Evolutionary conservation across 2,888 invertebrate genomes (phyloP), one percentile per base, ranked within the genome.

Genomic region (Ischnura elegans): DNA sequence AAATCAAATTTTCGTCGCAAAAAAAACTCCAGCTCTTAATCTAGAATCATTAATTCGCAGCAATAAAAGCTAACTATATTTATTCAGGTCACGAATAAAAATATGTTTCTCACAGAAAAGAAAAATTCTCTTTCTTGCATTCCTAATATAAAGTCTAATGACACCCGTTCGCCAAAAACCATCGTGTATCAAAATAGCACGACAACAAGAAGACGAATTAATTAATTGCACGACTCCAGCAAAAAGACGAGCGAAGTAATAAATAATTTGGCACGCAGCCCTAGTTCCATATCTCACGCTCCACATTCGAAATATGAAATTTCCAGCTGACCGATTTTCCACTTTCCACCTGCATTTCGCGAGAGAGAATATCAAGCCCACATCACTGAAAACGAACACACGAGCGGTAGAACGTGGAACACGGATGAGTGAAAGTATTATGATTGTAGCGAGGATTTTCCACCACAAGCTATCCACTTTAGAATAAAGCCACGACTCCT

Each of bases 301-400:
- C 36, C 29, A 36, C 76, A 76, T 36, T 76, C 29, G 76, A 36
- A 36, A 76, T 10, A 76, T 76, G 76, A 19, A 76, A 76, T 76
- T 76, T 76, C 76, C 76, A 76, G 76, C 36, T 76, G 76, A 76
- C 76, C 76, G 76, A 36, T 76, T 76, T 66, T 76, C 61, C 47
- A n/a, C n/a, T n/a, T n/a, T n/a, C n/a, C 19, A 51, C 51, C 76
- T 76, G 25, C 36, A 76, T 29, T 16, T 36, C 25, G 36, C 76
- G 51, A 51, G 51, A 47, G 51, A 47, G 47, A 29, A 76, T 29
- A n/a, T 8, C n/a, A 25, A 13, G 25, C 76, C 29, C 13, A 13
- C 76, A 10, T 25, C 29, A 0, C 76, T 21, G 76, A 36, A 61
- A 76, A 76, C 76, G 36, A 76, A 76, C 61, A 61, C 61, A 29